phyloP scores from a whole-genome alignment of 1,140 invertebrate species.

The Sinella curviseta region DNA sequence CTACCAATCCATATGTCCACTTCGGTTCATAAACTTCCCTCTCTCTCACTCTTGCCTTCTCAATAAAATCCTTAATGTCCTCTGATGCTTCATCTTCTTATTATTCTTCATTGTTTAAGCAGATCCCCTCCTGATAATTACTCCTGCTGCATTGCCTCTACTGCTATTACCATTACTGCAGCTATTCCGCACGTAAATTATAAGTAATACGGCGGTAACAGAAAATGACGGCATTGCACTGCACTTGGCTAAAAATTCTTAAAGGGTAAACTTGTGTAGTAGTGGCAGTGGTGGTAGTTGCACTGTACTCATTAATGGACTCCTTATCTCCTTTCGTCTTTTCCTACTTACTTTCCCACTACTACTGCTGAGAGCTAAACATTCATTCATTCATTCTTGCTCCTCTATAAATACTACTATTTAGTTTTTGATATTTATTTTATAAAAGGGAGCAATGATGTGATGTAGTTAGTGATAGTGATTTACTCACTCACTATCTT shows the following conservation, averaged over 20 bases:
- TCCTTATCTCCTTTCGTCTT: neutral
- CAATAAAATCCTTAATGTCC: slow-evolving; percentile 20
- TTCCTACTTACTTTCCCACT: neutral
- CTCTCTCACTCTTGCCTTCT: slow-evolving; percentile 3
- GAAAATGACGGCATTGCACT: neutral
- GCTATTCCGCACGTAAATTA: neutral
- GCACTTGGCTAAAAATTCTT: neutral
- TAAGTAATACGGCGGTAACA: neutral
- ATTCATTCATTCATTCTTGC: too few relatives aligned
- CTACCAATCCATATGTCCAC: slow-evolving; percentile 18
- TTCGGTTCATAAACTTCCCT: slow-evolving; percentile 14
- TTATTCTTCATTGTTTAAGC: slow-evolving; percentile 3
- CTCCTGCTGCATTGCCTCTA: neutral
- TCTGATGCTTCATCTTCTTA: neutral
- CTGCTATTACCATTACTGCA: neutral
- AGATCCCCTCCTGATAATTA: slow-evolving; percentile 1
- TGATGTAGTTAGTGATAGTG: neutral
- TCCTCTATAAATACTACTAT: neutral
- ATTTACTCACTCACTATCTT: neutral
- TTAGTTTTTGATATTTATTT: neutral
- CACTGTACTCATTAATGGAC: neutral
- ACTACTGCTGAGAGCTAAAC: too few relatives aligned
- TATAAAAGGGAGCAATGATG: neutral
- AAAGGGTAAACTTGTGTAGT: neutral
- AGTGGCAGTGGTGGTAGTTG: too few relatives aligned